These are phyloP conservation scores for Apamea anceps DNA, from an alignment of 2,888 invertebrate species.

Conservation along the genomic window DNA sequence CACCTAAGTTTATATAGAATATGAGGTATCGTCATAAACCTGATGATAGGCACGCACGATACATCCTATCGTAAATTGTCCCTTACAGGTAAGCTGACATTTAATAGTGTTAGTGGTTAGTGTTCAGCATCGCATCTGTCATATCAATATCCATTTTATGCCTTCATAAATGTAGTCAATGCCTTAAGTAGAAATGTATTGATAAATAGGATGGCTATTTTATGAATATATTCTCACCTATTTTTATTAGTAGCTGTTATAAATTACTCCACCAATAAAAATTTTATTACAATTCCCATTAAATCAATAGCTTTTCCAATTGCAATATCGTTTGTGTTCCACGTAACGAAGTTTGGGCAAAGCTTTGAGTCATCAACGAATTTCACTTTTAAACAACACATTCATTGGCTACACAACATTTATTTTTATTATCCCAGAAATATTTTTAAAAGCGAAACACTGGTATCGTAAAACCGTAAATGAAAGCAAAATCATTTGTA, in stretches of 20 bases:
- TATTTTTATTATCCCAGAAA: constrained; percentile 59
- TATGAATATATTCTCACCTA: constrained; percentile 42
- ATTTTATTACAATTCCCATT: constrained; percentile 40
- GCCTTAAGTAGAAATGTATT: constrained; percentile 25
- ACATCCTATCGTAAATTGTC: constrained; percentile 54
- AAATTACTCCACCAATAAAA: constrained; percentile 37
- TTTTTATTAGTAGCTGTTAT: constrained; percentile 9
- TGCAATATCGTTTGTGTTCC: constrained; percentile 23
- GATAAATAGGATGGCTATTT: constrained; percentile 39
- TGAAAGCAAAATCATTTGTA: constrained; percentile 80
- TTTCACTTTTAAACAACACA: constrained; percentile 63
- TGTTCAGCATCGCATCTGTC: constrained; percentile 47
- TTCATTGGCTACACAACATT: constrained; percentile 57
- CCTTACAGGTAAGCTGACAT: constrained; percentile 60
- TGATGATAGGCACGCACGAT: constrained; percentile 50
- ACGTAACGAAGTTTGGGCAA: constrained; percentile 32
- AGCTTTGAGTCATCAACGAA: constrained; percentile 58
- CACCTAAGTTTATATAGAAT: constrained; percentile 53
- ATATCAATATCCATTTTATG: constrained; percentile 60
- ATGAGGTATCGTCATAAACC: constrained; percentile 59
- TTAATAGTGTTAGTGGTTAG: constrained; percentile 52
- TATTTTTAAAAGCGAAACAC: constrained; percentile 72
- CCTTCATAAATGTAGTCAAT: constrained; percentile 50
- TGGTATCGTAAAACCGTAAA: constrained; percentile 72
- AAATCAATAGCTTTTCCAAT: constrained; percentile 19